A percentile compares a stretch with the other conserved stretches of the same genome.
Evolutionary conservation across 2,113 vertebrate genomes (phyloP).

Genomic region (Fregetta grallaria): DNA sequence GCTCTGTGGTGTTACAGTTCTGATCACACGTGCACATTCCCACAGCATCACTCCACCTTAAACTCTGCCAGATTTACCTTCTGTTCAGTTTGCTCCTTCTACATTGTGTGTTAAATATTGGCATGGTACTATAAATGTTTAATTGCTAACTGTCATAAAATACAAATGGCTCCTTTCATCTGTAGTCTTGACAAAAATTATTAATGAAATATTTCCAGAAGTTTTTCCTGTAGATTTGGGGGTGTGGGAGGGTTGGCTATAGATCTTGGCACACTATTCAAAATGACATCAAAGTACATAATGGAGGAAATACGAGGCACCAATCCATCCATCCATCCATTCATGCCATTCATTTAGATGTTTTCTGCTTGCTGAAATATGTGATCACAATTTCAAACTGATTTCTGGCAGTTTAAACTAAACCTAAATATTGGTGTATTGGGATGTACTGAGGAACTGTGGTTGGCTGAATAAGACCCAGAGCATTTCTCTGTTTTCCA

Average conservation of each 20-base stretch:
- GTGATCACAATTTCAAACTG: neutral
- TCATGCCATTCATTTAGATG: neutral
- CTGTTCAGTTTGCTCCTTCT: constrained; percentile 15
- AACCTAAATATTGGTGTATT: neutral
- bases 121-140: neutral
- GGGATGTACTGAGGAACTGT: neutral
- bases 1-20: neutral
- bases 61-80: constrained; percentile 9
- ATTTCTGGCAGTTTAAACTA: neutral
- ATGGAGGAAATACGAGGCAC: neutral
- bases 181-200: neutral
- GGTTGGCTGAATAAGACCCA: neutral
- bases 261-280: neutral
- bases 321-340: neutral
- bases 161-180: neutral
- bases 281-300: neutral
- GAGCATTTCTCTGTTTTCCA: neutral
- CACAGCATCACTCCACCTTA: neutral
- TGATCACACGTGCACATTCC: neutral
- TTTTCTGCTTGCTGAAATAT: neutral
- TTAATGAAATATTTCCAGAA: neutral
- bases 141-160: constrained; percentile 20
- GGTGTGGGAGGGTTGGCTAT: neutral
- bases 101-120: neutral
- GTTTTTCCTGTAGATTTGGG: neutral